A percentile compares a stretch with the other conserved stretches of the same genome.
phyloP scores from a whole-genome alignment of 2,888 invertebrate genomes.

The Caenorhabditis doughertyi region DNA sequence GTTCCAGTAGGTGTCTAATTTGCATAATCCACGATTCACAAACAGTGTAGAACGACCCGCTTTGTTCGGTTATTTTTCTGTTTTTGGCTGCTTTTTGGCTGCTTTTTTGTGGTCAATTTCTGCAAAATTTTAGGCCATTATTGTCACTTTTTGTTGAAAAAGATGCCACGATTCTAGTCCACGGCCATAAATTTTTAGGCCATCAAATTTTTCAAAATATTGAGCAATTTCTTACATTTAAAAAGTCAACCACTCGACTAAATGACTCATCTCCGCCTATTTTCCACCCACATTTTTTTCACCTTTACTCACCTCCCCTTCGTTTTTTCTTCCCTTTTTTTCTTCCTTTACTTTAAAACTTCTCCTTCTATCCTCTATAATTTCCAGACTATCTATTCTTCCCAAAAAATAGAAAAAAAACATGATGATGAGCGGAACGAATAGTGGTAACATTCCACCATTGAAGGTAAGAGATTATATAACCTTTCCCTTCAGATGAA shows the following conservation, averaged over 20 bases:
- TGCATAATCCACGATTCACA: background rate
- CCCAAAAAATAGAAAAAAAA: background rate
- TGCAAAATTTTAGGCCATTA: too few species aligned
- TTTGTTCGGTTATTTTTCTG: too few species aligned
- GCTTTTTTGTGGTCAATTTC: too few species aligned
- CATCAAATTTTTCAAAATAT: background rate
- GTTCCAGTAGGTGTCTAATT: background rate
- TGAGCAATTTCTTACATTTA: too few species aligned
- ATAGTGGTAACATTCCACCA: constrained; percentile 26
- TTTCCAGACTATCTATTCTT: background rate
- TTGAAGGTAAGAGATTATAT: constrained; percentile 26
- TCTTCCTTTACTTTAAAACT: background rate
- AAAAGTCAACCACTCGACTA: too few species aligned
- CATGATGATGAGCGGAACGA: constrained; percentile 44
- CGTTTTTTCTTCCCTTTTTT: background rate
- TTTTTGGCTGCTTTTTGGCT: too few species aligned
- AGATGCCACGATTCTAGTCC: too few species aligned
- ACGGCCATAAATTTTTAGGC: too few species aligned
- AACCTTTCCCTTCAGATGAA: background rate
- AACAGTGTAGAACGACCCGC: too few species aligned
- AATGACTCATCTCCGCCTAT: too few species aligned
- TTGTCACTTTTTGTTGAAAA: too few species aligned
- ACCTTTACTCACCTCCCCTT: background rate
- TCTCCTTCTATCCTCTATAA: background rate
- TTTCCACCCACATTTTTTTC: background rate